phyloP scores from a whole-genome alignment of 2,888 invertebrate genomes.

The Drosophila suboccidentalis region DNA sequence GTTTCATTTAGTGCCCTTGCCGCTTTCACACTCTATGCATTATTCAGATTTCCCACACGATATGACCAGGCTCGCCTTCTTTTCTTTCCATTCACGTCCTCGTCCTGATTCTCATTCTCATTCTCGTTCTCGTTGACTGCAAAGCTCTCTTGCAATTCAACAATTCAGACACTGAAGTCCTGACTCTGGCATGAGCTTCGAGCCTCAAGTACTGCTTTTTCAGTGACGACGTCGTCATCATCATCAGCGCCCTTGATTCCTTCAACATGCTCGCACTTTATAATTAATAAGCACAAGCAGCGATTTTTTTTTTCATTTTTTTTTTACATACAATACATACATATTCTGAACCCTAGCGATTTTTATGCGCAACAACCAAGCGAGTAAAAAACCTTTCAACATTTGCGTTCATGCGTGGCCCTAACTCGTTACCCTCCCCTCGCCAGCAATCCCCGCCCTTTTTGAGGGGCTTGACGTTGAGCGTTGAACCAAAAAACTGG shows the following conservation, averaged over 20 bases:
- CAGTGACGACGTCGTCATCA: constrained; percentile 52
- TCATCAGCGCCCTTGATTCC: constrained; percentile 77
- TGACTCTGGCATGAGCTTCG: constrained; percentile 7
- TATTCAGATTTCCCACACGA: constrained; percentile 79
- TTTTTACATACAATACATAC: constrained; percentile 1
- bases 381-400: constrained; percentile 50
- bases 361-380: constrained; percentile 40
- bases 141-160: constrained; percentile 43
- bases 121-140: neutral
- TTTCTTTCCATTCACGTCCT: neutral
- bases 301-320: constrained; percentile 47
- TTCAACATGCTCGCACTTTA: constrained; percentile 78
- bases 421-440: constrained; percentile 16
- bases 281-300: constrained; percentile 75
- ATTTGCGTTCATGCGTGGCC: constrained; percentile 75
- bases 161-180: constrained; percentile 25
- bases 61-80: constrained; percentile 6
- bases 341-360: constrained; percentile 48
- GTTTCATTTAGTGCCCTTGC: constrained; percentile 72
- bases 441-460: neutral
- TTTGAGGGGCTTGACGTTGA: constrained; percentile 41
- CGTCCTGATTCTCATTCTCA: neutral
- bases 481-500: constrained; percentile 42
- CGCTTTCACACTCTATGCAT: constrained; percentile 81
- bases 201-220: constrained; percentile 31